Evolutionary conservation across 2,797 vertebrate species (phyloP), one percentile per base, ranked within the genome.

Genomic region (Dendrocincla tyrannina): DNA sequence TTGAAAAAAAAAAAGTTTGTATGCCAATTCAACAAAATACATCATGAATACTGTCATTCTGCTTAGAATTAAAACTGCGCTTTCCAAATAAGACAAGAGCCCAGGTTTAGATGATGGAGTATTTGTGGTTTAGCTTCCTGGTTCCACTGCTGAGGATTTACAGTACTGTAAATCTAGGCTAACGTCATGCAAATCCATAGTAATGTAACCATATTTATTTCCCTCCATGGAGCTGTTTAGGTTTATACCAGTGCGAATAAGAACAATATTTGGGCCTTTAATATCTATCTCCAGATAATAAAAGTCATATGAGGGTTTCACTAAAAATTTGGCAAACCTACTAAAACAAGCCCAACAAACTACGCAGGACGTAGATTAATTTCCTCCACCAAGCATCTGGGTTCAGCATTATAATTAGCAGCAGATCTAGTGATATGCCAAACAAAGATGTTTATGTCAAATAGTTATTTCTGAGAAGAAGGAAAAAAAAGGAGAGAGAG

Each of bases 321-420:
- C 92, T 95, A 96, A 96, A 97, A 96, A 96, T 96, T 97, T 97
- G 96, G 96, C 96, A 97, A 96, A 94, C 88, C 85, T 80, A 95
- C 91, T 95, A 94, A 96, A 97, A 96, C 95, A 96, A 96, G 88
- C 78, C 89, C 64, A 93, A 96, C 93, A 75, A 96, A 94, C 96
- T 96, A 91, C 42, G 16, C 92, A 97, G 96, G 95, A 95, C 90
- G 28, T 91, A 97, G 95, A 95, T 96, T 95, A 90, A 97, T 97
- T 97, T 97, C 95, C 95, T 96, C 91, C 81, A 89, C 75, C 72
- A 81, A 55, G 95, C 96, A 96, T 97, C 96, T 97, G 96, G 95
- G 95, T 96, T 97, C 92, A 94, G 89, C 96, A 94, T 94, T 90
- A 95, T 97, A 97, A 97, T 97, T 97, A 97, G 91, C 96, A 96